phyloP scores from a whole-genome alignment of 2,113 vertebrate genomes.

The Brevimyrus niger region DNA sequence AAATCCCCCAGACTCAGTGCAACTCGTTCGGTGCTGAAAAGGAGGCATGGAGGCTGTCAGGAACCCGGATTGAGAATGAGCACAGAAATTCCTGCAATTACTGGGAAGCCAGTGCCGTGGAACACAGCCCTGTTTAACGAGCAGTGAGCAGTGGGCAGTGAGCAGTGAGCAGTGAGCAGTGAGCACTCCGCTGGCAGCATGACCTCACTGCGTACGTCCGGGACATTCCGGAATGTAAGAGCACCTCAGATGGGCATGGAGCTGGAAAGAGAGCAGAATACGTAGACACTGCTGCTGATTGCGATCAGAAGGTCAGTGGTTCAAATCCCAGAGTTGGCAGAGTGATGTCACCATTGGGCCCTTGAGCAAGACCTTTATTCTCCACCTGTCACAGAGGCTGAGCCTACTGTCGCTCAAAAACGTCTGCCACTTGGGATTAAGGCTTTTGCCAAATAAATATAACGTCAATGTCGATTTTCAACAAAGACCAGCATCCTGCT shows the following conservation, averaged over 20 bases:
- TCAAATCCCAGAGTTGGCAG: neutral
- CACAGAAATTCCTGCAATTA: neutral
- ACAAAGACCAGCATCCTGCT: neutral
- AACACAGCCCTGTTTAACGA: neutral
- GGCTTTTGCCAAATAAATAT: neutral
- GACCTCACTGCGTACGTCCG: neutral
- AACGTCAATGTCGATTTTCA: too few relatives aligned
- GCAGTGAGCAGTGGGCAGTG: too few relatives aligned
- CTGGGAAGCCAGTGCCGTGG: neutral
- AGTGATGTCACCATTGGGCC: neutral
- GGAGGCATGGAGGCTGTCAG: neutral
- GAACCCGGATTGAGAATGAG: neutral
- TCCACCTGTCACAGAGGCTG: neutral
- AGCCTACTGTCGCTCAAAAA: neutral
- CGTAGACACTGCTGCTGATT: neutral
- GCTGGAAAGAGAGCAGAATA: neutral
- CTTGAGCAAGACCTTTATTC: neutral
- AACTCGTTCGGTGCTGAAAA: neutral
- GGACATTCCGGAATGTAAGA: neutral
- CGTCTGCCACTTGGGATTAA: neutral
- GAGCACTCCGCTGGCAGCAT: neutral
- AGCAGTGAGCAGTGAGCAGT: too few relatives aligned
- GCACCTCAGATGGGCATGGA: neutral
- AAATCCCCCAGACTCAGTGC: slow-evolving; percentile 1
- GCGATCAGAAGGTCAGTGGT: neutral